These are phyloP conservation scores for Patella vulgata DNA, from an alignment of 1,140 invertebrate genomes.

Conservation along the genomic window DNA sequence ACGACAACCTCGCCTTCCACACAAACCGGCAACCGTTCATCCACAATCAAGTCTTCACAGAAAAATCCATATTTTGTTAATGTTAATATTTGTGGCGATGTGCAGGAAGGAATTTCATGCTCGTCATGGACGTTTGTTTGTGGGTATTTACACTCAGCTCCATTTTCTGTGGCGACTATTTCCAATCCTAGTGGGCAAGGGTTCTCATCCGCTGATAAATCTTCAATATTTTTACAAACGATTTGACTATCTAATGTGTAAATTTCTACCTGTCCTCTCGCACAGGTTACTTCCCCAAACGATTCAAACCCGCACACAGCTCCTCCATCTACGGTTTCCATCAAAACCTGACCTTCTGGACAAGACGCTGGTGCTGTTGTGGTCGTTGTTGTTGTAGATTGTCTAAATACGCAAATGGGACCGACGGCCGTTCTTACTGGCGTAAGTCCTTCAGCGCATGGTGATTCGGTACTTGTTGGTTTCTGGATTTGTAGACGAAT, in stretches of 20 bases:
- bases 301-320: neutral
- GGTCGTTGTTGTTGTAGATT: neutral
- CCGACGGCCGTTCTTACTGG: neutral
- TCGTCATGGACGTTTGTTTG: neutral
- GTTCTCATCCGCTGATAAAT: constrained; percentile 9
- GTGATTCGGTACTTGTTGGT: neutral
- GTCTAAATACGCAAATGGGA: neutral
- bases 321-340: neutral
- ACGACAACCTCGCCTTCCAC: neutral
- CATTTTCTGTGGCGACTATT: constrained; percentile 2
- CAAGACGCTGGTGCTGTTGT: neutral
- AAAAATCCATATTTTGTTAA: constrained; percentile 10
- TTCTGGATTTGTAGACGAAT: neutral
- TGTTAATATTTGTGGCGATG: constrained; percentile 12
- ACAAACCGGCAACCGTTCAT: neutral
- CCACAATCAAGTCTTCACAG: neutral
- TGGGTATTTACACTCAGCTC: constrained; percentile 4
- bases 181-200: constrained; percentile 1
- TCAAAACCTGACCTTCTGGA: neutral
- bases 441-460: neutral
- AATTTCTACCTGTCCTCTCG: too few relatives aligned
- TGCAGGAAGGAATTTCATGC: neutral
- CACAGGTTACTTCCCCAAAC: neutral
- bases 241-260: neutral
- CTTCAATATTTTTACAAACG: constrained; percentile 5